Percentiles rank a stretch among this genome's conserved stretches.
phyloP scores from a whole-genome alignment of 2,888 invertebrate genomes.

The Hirtodrosophila alboralis region DNA sequence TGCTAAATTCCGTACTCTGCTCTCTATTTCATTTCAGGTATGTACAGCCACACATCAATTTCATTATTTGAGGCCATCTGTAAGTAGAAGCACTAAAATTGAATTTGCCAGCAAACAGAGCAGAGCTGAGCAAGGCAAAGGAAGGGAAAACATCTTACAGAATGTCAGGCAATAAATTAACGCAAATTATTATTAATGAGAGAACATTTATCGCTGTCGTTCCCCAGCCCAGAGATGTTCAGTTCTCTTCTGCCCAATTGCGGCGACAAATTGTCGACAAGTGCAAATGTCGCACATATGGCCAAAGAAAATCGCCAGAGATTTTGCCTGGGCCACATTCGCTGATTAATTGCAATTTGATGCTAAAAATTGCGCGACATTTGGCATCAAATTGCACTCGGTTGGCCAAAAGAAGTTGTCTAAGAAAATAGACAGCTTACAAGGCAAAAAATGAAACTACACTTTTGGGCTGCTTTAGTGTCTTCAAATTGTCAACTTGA shows the following conservation, averaged over 20 bases:
- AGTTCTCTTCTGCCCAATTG: slow-evolving; percentile 42
- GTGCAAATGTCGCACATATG: slow-evolving; percentile 67
- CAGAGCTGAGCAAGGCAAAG: slow-evolving; percentile 8
- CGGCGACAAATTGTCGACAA: slow-evolving; percentile 73
- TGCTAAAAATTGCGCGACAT: slow-evolving; percentile 69
- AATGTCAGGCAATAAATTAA: slow-evolving; percentile 71
- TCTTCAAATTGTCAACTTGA: slow-evolving; percentile 1
- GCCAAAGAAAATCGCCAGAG: slow-evolving; percentile 23
- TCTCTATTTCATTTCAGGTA: slow-evolving; percentile 62
- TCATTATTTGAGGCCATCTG: slow-evolving; percentile 57
- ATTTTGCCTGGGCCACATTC: slow-evolving; percentile 37
- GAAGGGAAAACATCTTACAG: slow-evolving; percentile 34
- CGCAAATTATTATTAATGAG: slow-evolving; percentile 79
- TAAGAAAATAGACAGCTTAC: slow-evolving; percentile 27
- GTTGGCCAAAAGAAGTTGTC: slow-evolving; percentile 17
- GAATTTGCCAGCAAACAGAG: slow-evolving; percentile 42
- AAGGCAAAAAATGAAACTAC: slow-evolving; percentile 9
- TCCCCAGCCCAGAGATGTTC: slow-evolving; percentile 20
- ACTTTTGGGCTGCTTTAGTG: background rate
- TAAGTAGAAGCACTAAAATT: slow-evolving; percentile 48
- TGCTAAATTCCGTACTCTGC: slow-evolving; percentile 33
- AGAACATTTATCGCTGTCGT: slow-evolving; percentile 72
- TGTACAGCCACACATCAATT: slow-evolving; percentile 57
- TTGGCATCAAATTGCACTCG: slow-evolving; percentile 33
- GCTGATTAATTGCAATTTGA: slow-evolving; percentile 74